These are phyloP conservation scores for Piaya cayana DNA, from an alignment of 2,113 vertebrate species.

Conservation along the genomic window DNA sequence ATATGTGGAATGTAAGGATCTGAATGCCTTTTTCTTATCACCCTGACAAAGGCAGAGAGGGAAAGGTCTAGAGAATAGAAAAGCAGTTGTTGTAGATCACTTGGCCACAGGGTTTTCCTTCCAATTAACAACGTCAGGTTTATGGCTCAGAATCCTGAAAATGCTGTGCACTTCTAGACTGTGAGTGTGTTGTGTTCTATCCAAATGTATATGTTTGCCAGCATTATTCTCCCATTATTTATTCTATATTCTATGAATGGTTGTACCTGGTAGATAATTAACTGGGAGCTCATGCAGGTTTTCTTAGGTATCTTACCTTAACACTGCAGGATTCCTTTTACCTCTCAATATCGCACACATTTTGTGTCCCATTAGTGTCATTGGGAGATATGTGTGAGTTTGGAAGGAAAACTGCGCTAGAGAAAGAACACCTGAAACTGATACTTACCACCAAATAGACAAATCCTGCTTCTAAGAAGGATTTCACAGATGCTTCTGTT, in stretches of 20 bases:
- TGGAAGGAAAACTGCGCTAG: neutral
- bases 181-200: neutral
- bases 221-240: neutral
- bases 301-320: neutral
- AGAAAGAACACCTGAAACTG: neutral
- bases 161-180: neutral
- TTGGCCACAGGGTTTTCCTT: neutral
- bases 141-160: neutral
- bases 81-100: neutral
- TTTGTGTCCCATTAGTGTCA: neutral
- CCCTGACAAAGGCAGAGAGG: neutral
- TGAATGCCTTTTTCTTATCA: neutral
- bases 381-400: neutral
- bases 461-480: neutral
- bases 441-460: neutral
- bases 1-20: neutral
- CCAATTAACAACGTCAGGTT: neutral
- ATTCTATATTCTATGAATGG: neutral
- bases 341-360: accelerated
- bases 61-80: neutral
- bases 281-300: neutral
- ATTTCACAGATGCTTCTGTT: neutral
- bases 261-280: neutral
- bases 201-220: neutral
- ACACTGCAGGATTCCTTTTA: neutral